Evolutionary conservation across 2,888 invertebrate genomes (phyloP), one percentile per base, ranked within the genome.

Genomic region (Nasonovia ribisnigri): DNA sequence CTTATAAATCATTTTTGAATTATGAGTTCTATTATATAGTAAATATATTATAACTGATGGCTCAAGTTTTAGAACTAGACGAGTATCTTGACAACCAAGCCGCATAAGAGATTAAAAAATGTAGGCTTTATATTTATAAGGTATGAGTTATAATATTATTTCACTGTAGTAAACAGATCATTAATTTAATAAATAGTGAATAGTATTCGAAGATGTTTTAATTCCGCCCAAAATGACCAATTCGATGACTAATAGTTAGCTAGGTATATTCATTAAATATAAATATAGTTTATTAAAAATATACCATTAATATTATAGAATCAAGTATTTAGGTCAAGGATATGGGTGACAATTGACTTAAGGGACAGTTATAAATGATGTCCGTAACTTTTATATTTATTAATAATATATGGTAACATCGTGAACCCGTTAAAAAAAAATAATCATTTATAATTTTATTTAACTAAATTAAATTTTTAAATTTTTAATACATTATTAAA

Each of bases 321-420:
- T 86, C 1, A 43, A 42, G 26, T 67, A 77, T 46, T n/a, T 91
- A 57, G 91, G 91, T 91, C 91, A 91, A 86, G 84, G 57, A 86
- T 86, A 57, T 57, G 42, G 84, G 54, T 86, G 91, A 57, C 24
- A 86, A 57, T n/a, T 26, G 46, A 57, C 43, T 43, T 43, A 57
- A 36, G 0, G 24, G 91, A 91, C 91, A 84, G 54, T 91, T 91
- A 91, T 43, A 86, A 91, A 91, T 91, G 29, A 57, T 57, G 91
- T 91, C 84, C 24, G 20, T 84, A 43, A 84, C 24, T n/a, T 84
- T 43, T 86, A 51, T 84, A 42, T 43, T 54, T 43, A 86, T 86
- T 46, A 43, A 86, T 91, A 51, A 46, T 54, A 57, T 57, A 46
- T 57, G 46, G 5, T 54, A 20, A 54, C 54, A 54, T 43, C 54